Conservation (phyloP, 2,797 vertebrate genomes). For the Caiman crocodilus region DNA sequence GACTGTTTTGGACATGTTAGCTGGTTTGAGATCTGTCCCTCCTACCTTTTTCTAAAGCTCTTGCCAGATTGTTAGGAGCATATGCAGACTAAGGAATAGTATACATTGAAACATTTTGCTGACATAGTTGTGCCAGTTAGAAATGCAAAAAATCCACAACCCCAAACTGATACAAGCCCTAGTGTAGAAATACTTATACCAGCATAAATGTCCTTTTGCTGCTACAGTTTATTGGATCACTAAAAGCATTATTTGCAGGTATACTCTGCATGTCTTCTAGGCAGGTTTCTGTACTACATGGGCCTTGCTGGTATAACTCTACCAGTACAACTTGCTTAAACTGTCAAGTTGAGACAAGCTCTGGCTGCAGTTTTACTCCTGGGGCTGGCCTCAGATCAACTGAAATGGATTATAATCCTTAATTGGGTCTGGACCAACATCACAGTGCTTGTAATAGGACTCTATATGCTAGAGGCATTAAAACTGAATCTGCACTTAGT, state of each 20-base stretch:
- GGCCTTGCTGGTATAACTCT: not conserved
- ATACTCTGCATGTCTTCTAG: not conserved
- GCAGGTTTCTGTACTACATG: not conserved
- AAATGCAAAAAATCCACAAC: not conserved
- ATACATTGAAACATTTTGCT: slow-evolving; percentile 22
- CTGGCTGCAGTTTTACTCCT: not conserved
- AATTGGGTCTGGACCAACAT: not conserved
- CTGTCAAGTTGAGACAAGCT: not conserved
- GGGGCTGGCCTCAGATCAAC: not conserved
- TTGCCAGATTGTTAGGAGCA: slow-evolving; percentile 31
- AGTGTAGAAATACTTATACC: not conserved
- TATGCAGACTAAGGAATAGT: not conserved
- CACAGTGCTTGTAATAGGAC: slow-evolving; percentile 7
- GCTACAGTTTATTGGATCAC: not conserved
- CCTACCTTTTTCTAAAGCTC: slow-evolving; percentile 48
- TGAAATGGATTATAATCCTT: not conserved
- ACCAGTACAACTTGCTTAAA: not conserved
- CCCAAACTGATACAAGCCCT: not conserved
- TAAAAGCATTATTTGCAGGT: not conserved
- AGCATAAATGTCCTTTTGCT: not conserved
- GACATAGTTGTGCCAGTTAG: slow-evolving; percentile 1
- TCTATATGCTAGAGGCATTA: not conserved
- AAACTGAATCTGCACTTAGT: slow-evolving; percentile 1
- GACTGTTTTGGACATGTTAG: slow-evolving; percentile 35
- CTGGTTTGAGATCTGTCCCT: slow-evolving; percentile 18